Conservation (phyloP, 1,140 invertebrate species). For the Ptiloglossa arizonensis region DNA sequence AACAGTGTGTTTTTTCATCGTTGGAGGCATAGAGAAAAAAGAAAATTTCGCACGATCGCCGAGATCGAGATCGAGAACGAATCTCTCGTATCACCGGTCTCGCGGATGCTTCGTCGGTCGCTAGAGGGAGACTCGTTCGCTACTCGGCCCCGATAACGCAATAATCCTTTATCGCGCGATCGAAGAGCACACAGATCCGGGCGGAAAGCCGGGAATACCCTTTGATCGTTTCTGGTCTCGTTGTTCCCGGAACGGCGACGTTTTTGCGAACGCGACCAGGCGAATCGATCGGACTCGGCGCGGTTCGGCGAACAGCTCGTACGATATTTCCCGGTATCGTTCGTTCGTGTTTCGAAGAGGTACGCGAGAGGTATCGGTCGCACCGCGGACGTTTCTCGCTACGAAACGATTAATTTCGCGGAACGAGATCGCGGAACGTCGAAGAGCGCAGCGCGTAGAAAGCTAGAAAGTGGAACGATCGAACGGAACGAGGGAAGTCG, state of each 20-base stretch:
- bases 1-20: background rate
- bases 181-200: slow-evolving; percentile 35
- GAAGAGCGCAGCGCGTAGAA: background rate
- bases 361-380: too few species aligned
- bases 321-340: slow-evolving; percentile 17
- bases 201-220: slow-evolving; percentile 25
- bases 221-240: slow-evolving; percentile 17
- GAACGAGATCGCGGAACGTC: background rate
- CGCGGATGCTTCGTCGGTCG: too few species aligned
- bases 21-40: background rate
- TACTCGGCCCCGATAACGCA: slow-evolving; percentile 46
- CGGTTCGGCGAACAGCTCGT: slow-evolving; percentile 4
- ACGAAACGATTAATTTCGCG: background rate
- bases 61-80: too few species aligned
- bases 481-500: slow-evolving; percentile 23
- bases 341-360: background rate
- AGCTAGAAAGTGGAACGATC: background rate
- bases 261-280: slow-evolving; percentile 47
- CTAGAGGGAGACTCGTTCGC: slow-evolving; percentile 11
- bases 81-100: too few species aligned
- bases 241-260: slow-evolving; percentile 17
- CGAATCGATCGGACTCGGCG: slow-evolving; percentile 43
- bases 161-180: slow-evolving; percentile 60
- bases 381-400: too few species aligned
- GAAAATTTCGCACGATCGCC: too few species aligned